Base-by-base conservation (phyloP, 2,797 vertebrate genomes). In the Clarias platycephalus region DNA sequence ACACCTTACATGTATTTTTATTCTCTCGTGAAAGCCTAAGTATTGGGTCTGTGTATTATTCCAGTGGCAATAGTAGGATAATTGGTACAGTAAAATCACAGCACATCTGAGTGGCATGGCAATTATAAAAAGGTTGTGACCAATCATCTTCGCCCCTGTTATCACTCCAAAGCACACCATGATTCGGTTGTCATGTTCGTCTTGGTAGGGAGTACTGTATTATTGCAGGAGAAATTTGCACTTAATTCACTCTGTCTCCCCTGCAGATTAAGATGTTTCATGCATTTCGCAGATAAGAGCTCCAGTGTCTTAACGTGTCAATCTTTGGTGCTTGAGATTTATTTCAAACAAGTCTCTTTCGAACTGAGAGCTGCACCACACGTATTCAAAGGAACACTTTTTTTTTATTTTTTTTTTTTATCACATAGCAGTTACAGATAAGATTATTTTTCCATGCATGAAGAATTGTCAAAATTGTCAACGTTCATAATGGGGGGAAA, bases 101-200 rank as follows among this genome's bases (percentile, higher is more conserved):
- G 5, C 55, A 60, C 5, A 81, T 74, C n/a, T 53, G 16, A 76
- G 44, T 74, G 72, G 22, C 0, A 60, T 57, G 67, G 80, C 40
- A 81, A 81, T 55, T 81, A 77, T 26, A 76, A 77, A 78, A 66
- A n/a, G 28, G 4, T 68, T 37, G 60, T 58, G 40, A 31, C 57
- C 62, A 86, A 80, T 82, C 53, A 77, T 85, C 81, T 84, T 78
- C n/a, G 44, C 64, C 71, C 44, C 24, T 71, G 66, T 79, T 79
- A 84, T 81, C 71, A 79, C 24, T 79, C 40, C 55, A 13, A 71
- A 77, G 80, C 74, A 82, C 84, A 76, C 37, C 26, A 66, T 78
- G 80, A 63, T 70, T 40, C 80, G 68, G 64, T 64, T 85, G 80
- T 85, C 74, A 77, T 75, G 77, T 63, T 64, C 72, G 81, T 70